These are phyloP conservation scores for Coranthus polyacanthus DNA, from an alignment of 2,797 vertebrate genomes.

Conservation along the genomic window DNA sequence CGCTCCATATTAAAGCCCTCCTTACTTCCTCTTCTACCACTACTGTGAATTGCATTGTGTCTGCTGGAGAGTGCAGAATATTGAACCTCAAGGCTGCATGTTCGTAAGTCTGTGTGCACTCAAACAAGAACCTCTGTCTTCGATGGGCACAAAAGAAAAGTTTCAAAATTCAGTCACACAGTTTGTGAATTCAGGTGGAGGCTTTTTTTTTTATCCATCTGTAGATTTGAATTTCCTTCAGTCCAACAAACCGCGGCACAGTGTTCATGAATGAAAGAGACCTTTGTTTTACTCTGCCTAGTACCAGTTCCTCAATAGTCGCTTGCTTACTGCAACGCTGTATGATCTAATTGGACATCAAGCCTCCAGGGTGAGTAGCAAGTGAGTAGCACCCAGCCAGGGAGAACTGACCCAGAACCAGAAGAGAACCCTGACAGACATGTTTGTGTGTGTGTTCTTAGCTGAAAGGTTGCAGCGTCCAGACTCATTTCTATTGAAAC, in stretches of 20 bases:
- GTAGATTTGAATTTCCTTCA: too few species aligned
- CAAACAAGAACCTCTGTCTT: neutral
- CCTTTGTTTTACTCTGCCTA: conserved; percentile 2
- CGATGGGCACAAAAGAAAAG: too few species aligned
- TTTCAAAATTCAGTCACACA: too few species aligned
- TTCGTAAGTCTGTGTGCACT: neutral
- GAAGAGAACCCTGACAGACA: conserved; percentile 15
- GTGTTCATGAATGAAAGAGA: conserved; percentile 4
- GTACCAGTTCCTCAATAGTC: conserved; percentile 9
- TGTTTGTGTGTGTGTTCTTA: conserved; percentile 13
- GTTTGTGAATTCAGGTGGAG: too few species aligned
- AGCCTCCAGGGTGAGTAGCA: conserved; percentile 49
- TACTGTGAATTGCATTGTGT: conserved; percentile 18
- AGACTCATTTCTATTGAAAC: conserved; percentile 22
- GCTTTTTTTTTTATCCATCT: too few species aligned
- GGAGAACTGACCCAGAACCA: conserved; percentile 52
- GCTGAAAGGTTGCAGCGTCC: conserved; percentile 8
- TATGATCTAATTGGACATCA: conserved; percentile 58
- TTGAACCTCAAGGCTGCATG: conserved; percentile 1
- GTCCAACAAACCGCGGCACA: neutral
- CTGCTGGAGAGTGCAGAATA: neutral
- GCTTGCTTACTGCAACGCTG: conserved; percentile 25
- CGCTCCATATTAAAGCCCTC: conserved; percentile 17
- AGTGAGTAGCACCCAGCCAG: conserved; percentile 43
- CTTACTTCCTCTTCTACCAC: conserved; percentile 18